Percentiles rank a stretch among this genome's conserved stretches.
These are phyloP conservation scores for Aegithalos caudatus DNA, from an alignment of 2,113 vertebrate species.

Conservation along the genomic window DNA sequence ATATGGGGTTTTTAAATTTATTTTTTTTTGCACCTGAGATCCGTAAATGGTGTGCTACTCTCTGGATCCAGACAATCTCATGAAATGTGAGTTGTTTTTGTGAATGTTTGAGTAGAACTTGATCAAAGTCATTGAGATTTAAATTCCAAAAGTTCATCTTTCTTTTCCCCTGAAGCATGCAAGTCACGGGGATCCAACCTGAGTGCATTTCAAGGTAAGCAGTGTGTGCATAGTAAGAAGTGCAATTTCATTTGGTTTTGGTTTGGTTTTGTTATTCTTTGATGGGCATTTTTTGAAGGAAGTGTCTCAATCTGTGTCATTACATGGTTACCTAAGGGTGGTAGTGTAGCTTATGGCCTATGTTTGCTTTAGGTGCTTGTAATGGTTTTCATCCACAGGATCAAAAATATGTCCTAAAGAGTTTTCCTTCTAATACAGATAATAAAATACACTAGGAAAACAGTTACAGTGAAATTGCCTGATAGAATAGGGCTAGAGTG, in stretches of 20 bases:
- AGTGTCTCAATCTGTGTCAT: fast-evolving
- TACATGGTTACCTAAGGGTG: neutral
- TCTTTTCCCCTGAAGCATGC: conserved; percentile 76
- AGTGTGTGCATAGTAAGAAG: too few species aligned
- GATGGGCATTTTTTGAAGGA: neutral
- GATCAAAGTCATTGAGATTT: neutral
- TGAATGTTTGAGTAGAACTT: fast-evolving
- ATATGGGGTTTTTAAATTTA: neutral
- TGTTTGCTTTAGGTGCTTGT: neutral
- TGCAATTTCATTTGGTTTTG: neutral
- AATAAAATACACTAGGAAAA: neutral
- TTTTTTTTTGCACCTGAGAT: conserved; percentile 23
- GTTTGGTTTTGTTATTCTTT: neutral
- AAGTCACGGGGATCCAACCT: conserved; percentile 94
- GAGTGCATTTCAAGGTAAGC: conserved; percentile 93
- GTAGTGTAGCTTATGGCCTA: neutral
- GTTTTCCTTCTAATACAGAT: too few species aligned
- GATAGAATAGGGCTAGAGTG: neutral
- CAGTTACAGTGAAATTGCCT: neutral
- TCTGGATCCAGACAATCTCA: conserved; percentile 95
- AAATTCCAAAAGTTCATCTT: neutral
- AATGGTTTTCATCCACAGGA: neutral
- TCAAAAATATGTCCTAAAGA: neutral
- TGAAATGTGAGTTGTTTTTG: conserved; percentile 84
- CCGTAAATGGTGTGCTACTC: conserved; percentile 94